Evolutionary conservation across 2,797 vertebrate species (phyloP).

Genomic region (Lacerta agilis): DNA sequence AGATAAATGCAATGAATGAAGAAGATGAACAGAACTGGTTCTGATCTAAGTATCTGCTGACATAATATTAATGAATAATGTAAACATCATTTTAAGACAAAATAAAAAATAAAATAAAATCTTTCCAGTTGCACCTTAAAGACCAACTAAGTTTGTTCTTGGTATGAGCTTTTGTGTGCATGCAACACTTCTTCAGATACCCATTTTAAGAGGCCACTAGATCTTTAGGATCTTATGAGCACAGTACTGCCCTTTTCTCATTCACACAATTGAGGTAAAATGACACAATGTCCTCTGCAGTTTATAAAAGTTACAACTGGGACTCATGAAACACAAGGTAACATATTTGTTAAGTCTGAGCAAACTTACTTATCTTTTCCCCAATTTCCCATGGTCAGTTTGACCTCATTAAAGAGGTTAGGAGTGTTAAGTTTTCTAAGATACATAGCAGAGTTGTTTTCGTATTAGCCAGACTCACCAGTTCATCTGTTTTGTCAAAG

Average conservation of each 20-base stretch:
- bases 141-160: too few relatives aligned
- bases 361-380: neutral
- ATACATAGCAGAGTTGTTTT: neutral
- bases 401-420: neutral
- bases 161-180: too few relatives aligned
- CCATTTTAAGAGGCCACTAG: neutral
- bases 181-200: too few relatives aligned
- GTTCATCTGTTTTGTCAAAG: slow-evolving; percentile 86
- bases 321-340: neutral
- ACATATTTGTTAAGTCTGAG: neutral
- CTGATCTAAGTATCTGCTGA: neutral
- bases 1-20: too few relatives aligned
- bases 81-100: too few relatives aligned
- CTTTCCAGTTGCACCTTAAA: too few relatives aligned
- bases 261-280: neutral
- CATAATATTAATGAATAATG: neutral
- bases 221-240: neutral
- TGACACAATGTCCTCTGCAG: neutral
- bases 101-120: too few relatives aligned
- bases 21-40: neutral
- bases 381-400: neutral
- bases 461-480: slow-evolving; percentile 81
- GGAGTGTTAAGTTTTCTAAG: neutral
- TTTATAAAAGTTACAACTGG: neutral
- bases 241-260: neutral